Conservation (phyloP, 2,113 vertebrate species). For the Chitala chitala region DNA sequence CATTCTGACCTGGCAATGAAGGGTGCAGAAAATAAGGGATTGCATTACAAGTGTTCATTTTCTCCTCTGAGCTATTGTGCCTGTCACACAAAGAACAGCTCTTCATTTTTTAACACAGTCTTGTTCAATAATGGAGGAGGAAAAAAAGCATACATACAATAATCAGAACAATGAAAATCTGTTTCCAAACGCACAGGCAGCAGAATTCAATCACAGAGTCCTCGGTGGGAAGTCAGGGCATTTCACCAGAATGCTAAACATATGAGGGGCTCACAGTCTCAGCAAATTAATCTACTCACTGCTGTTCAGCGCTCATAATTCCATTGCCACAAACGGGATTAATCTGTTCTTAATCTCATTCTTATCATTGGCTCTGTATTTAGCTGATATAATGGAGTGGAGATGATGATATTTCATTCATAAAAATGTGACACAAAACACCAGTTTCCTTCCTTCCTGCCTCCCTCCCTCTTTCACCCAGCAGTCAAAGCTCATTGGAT, state of each 20-base stretch:
- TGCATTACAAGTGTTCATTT: conserved; percentile 19
- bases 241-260: not conserved
- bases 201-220: conserved; percentile 18
- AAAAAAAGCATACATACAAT: conserved; percentile 17
- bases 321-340: conserved; percentile 22
- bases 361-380: conserved; percentile 20
- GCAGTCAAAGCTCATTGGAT: not conserved
- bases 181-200: conserved; percentile 7
- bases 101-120: not conserved
- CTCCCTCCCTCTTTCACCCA: no score
- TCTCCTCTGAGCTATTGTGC: not conserved
- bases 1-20: conserved; percentile 29
- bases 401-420: conserved; percentile 11
- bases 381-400: conserved; percentile 18
- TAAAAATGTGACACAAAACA: not conserved
- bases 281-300: conserved; percentile 23
- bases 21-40: conserved; percentile 21
- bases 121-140: conserved; percentile 3
- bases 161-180: conserved; percentile 18
- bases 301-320: conserved; percentile 16
- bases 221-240: conserved; percentile 6
- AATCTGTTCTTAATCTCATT: conserved; percentile 27
- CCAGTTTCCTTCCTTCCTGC: not conserved
- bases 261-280: not conserved
- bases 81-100: conserved; percentile 10